These are phyloP conservation scores for Falco berigora DNA, from an alignment of 2,797 vertebrate species.

Conservation along the genomic window DNA sequence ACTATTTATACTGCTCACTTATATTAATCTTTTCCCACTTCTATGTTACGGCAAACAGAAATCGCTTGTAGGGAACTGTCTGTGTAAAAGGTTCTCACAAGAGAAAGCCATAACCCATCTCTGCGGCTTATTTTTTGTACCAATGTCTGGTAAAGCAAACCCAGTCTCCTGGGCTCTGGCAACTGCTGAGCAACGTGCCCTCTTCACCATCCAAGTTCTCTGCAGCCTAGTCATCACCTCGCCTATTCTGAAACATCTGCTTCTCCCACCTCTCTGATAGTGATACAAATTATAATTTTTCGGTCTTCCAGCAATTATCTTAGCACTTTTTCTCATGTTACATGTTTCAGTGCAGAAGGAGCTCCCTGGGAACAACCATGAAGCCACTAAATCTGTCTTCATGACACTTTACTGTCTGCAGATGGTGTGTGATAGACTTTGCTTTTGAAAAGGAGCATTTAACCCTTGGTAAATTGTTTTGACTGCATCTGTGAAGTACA, in stretches of 20 bases:
- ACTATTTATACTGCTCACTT: background rate
- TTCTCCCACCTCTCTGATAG: slow-evolving; percentile 13
- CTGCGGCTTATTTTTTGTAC: background rate
- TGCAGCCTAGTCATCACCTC: background rate
- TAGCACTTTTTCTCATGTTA: slow-evolving; percentile 31
- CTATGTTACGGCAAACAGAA: background rate
- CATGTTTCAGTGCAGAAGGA: slow-evolving; percentile 24
- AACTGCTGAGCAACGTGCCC: background rate
- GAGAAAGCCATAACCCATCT: background rate
- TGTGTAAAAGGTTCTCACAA: background rate
- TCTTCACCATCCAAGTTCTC: background rate
- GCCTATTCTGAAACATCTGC: background rate
- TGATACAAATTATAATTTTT: slow-evolving; percentile 24
- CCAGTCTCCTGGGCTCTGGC: background rate
- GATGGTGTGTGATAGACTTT: slow-evolving; percentile 34
- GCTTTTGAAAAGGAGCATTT: slow-evolving; percentile 13
- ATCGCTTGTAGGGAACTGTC: fast-evolving
- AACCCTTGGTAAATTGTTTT: slow-evolving; percentile 5
- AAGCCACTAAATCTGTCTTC: slow-evolving; percentile 38
- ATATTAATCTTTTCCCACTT: background rate
- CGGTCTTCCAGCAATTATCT: slow-evolving; percentile 23
- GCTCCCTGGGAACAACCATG: slow-evolving; percentile 19
- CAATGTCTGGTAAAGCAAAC: background rate
- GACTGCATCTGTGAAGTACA: background rate
- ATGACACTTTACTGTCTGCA: slow-evolving; percentile 36